Evolutionary conservation across 1,140 invertebrate genomes (phyloP).

Genomic region (Conus betulinus): DNA sequence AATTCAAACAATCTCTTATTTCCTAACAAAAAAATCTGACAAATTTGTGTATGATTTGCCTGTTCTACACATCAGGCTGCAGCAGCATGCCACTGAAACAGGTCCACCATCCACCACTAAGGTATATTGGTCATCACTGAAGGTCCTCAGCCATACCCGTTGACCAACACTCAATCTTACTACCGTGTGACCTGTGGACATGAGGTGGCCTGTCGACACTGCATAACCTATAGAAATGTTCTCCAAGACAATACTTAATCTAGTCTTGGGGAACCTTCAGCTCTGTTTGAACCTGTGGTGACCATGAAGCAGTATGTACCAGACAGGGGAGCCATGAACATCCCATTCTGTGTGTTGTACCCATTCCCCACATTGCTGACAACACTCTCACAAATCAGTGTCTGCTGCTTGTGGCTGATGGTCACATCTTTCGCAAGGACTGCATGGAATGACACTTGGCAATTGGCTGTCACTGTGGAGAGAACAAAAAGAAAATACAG

Average conservation of each 20-base stretch:
- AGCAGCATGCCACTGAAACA: slow-evolving; percentile 6
- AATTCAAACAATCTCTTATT: too few relatives aligned
- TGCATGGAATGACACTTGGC: not conserved
- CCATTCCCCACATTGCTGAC: not conserved
- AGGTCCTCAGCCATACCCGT: not conserved
- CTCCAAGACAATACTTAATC: not conserved
- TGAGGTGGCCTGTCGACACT: not conserved
- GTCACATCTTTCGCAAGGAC: not conserved
- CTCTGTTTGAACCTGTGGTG: not conserved
- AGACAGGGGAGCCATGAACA: slow-evolving; percentile 11
- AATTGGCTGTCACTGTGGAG: not conserved
- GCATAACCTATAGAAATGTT: not conserved
- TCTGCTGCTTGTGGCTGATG: not conserved
- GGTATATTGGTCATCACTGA: not conserved
- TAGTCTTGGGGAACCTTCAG: not conserved
- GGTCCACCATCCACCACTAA: not conserved
- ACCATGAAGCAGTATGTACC: slow-evolving; percentile 16
- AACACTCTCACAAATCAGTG: not conserved
- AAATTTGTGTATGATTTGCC: too few relatives aligned
- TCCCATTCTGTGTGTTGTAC: not conserved
- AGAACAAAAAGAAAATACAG: not conserved
- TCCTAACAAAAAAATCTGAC: too few relatives aligned
- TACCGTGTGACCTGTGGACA: not conserved
- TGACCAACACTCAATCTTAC: not conserved
- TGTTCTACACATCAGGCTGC: not conserved